A percentile compares a stretch with the other conserved stretches of the same genome.
Conservation (phyloP, 2,888 invertebrate species). For the Leptarthrus brevirostris region DNA sequence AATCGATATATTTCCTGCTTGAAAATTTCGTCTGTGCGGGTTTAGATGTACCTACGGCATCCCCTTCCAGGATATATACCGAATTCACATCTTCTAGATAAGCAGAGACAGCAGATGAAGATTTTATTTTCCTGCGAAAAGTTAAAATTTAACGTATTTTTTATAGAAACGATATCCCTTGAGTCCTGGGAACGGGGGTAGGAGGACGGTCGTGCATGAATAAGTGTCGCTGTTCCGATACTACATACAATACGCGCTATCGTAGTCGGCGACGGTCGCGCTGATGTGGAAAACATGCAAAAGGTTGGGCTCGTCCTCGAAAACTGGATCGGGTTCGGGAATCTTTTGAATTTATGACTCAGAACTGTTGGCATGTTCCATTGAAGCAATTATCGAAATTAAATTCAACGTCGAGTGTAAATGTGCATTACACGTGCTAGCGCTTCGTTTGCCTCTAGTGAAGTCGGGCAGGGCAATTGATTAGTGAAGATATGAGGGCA, state of each 20-base stretch:
- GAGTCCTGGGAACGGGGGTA: neutral
- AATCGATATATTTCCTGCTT: conserved; percentile 20
- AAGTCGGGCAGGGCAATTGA: conserved; percentile 6
- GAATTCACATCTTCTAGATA: conserved; percentile 16
- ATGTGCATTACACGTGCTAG: conserved; percentile 16
- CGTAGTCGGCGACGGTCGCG: conserved; percentile 28
- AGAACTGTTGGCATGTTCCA: conserved; percentile 27
- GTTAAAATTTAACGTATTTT: conserved; percentile 8
- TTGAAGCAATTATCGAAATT: conserved; percentile 52
- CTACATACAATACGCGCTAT: conserved; percentile 32
- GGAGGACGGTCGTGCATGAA: neutral
- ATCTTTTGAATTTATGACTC: conserved; percentile 51
- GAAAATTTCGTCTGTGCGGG: neutral
- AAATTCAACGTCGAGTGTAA: conserved; percentile 42
- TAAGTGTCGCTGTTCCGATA: neutral
- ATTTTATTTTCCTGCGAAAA: conserved; percentile 35
- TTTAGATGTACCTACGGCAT: conserved; percentile 27
- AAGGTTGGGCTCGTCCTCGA: conserved; percentile 49
- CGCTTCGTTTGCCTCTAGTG: neutral
- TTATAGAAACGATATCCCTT: neutral
- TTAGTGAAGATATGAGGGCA: neutral
- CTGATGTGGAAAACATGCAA: conserved; percentile 50
- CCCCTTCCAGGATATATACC: conserved; percentile 14
- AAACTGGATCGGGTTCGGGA: conserved; percentile 39
- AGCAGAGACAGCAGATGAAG: conserved; percentile 24